These are phyloP conservation scores for Eulimnadia texana DNA, from an alignment of 1,140 invertebrate species.

Conservation along the genomic window DNA sequence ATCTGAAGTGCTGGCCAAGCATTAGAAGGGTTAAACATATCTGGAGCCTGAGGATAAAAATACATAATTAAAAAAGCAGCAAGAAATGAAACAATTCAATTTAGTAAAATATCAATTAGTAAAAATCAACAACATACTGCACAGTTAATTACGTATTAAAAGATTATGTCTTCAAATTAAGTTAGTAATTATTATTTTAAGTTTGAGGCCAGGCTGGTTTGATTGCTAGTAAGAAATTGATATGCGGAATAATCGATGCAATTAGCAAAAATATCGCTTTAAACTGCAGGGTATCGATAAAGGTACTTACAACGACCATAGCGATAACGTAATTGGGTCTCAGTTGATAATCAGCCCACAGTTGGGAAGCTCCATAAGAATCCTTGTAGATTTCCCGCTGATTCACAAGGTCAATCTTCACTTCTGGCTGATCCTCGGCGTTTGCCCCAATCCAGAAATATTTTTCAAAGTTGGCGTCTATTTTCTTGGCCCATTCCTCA, in stretches of 20 bases:
- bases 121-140: background rate
- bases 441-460: slow-evolving; percentile 61
- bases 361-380: slow-evolving; percentile 55
- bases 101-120: background rate
- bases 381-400: slow-evolving; percentile 89
- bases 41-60: slow-evolving; percentile 52
- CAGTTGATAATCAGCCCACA: slow-evolving; percentile 89
- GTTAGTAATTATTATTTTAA: too few relatives aligned
- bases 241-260: too few relatives aligned
- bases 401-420: slow-evolving; percentile 64
- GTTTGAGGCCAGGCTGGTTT: too few relatives aligned
- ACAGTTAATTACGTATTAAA: too few relatives aligned
- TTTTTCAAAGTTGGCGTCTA: slow-evolving; percentile 71
- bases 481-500: slow-evolving; percentile 70
- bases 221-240: too few relatives aligned
- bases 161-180: too few relatives aligned
- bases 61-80: background rate
- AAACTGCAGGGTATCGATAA: too few relatives aligned
- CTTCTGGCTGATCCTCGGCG: slow-evolving; percentile 35
- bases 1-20: slow-evolving; percentile 70
- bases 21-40: slow-evolving; percentile 67
- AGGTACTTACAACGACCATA: slow-evolving; percentile 69
- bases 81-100: slow-evolving; percentile 11
- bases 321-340: slow-evolving; percentile 86
- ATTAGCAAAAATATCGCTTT: slow-evolving; percentile 6